A percentile compares a stretch with the other conserved stretches of the same genome.
These are phyloP conservation scores for Columba livia DNA, from an alignment of 2,113 vertebrate species.

Conservation along the genomic window DNA sequence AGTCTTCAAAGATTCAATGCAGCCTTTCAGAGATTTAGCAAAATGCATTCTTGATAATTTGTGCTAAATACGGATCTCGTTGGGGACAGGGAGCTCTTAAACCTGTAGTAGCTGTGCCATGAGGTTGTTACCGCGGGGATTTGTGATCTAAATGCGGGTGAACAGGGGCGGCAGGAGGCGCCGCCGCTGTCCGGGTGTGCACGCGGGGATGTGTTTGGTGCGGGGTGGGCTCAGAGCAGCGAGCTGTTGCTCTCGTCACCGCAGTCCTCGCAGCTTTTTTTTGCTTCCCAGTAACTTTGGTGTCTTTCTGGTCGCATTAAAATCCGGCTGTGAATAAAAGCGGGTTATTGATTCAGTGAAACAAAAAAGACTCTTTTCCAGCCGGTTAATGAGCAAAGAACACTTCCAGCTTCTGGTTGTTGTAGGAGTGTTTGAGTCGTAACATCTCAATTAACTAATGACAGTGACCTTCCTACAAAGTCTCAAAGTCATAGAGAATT, in stretches of 20 bases:
- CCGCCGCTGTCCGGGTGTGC: background rate
- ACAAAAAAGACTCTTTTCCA: background rate
- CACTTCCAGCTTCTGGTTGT: background rate
- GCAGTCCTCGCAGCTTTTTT: background rate
- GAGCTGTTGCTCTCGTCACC: background rate
- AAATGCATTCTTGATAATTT: no score
- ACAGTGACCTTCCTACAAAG: background rate
- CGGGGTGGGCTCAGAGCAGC: background rate
- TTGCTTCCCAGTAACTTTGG: background rate
- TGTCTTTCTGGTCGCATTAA: background rate
- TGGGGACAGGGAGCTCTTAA: background rate
- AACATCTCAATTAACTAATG: background rate
- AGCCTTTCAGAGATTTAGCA: no score
- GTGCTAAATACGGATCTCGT: background rate
- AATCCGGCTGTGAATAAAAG: conserved; percentile 29
- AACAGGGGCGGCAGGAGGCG: background rate
- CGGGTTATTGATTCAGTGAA: background rate
- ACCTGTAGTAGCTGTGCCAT: no score
- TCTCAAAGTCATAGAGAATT: background rate
- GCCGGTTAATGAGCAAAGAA: background rate
- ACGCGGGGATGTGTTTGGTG: background rate
- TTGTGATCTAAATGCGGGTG: background rate
- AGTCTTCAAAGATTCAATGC: no score
- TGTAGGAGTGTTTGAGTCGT: background rate
- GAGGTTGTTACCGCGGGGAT: background rate